Percentiles rank a stretch among this genome's conserved stretches.
Evolutionary conservation across 2,888 invertebrate species (phyloP).

Genomic region (Unio pictorum): DNA sequence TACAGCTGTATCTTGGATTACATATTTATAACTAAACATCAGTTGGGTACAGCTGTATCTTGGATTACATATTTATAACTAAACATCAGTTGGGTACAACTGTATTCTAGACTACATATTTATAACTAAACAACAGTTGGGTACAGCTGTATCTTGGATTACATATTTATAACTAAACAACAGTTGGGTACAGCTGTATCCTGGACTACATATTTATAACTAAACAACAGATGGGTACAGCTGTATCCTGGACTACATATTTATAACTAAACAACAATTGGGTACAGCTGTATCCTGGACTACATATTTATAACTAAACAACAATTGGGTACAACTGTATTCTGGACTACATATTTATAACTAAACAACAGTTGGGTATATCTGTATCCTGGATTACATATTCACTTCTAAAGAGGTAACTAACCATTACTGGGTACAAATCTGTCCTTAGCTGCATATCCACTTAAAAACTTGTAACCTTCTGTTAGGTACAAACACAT

Average conservation of each 20-base stretch:
- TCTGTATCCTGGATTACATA: not conserved
- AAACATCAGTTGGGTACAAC: no score
- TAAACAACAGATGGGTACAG: slow-evolving; percentile 99
- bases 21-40: no score
- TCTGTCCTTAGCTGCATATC: no score
- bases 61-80: no score
- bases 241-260: slow-evolving; percentile 98
- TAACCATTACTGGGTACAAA: no score
- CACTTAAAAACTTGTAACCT: no score
- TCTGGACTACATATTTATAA: slow-evolving; percentile 98
- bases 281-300: not conserved
- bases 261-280: slow-evolving; percentile 77
- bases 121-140: no score
- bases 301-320: not conserved
- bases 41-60: no score
- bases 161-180: no score
- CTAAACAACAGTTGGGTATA: slow-evolving; percentile 81
- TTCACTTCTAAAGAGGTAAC: not conserved
- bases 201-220: slow-evolving; percentile 98
- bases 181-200: slow-evolving; percentile 70
- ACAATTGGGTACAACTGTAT: slow-evolving; percentile 83
- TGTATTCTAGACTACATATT: no score
- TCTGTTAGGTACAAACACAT: slow-evolving; percentile 41
- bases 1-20: no score
- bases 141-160: no score